Conservation (phyloP, 2,113 vertebrate species). For the Ailuropoda melanoleuca region DNA sequence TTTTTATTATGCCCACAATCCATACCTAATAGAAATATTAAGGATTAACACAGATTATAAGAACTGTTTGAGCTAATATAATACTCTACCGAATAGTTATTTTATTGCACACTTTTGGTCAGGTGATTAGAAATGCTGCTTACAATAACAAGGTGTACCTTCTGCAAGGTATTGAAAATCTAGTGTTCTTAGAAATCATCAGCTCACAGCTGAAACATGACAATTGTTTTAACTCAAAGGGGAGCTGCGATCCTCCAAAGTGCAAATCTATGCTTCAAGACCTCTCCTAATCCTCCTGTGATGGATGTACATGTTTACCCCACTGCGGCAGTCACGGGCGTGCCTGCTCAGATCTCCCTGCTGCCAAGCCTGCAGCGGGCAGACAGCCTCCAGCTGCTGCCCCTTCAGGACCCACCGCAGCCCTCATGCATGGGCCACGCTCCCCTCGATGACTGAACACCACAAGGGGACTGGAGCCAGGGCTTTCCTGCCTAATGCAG, state of each 20-base stretch:
- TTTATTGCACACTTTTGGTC: background rate
- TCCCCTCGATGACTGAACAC: background rate
- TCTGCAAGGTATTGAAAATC: background rate
- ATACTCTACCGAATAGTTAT: background rate
- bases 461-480: too few relatives aligned
- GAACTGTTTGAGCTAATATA: background rate
- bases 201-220: background rate
- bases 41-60: background rate
- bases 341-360: background rate
- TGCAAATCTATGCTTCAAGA: background rate
- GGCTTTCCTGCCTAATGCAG: background rate
- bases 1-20: background rate
- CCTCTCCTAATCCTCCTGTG: background rate
- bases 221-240: background rate
- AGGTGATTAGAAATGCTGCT: background rate
- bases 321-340: background rate
- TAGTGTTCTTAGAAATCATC: background rate
- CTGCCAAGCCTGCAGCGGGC: background rate
- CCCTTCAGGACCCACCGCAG: accelerated
- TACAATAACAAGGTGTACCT: background rate
- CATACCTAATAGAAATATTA: background rate
- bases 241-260: background rate
- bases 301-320: background rate
- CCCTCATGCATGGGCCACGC: accelerated
- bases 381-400: background rate